These are phyloP conservation scores for Acanthopleura granulata DNA, from an alignment of 2,888 invertebrate genomes.

Conservation along the genomic window DNA sequence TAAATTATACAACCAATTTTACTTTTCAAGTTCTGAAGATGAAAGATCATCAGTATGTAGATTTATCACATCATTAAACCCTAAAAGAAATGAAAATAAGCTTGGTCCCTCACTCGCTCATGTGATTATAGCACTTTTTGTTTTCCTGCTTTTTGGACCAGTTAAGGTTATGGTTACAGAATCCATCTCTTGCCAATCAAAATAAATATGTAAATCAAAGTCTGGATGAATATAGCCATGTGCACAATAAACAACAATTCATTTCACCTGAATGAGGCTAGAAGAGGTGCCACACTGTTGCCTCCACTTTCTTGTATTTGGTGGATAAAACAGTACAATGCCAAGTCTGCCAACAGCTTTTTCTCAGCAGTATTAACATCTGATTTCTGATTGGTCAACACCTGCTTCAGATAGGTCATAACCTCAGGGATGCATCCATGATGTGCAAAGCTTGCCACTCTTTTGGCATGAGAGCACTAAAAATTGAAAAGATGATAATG, in stretches of 20 bases:
- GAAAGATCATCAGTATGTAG: no score
- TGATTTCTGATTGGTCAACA: slow-evolving; percentile 74
- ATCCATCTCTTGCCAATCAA: no score
- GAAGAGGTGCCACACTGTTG: slow-evolving; percentile 39
- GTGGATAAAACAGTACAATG: slow-evolving; percentile 78
- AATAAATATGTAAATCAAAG: no score
- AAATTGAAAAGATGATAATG: slow-evolving; percentile 27
- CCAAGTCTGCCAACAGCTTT: slow-evolving; percentile 78
- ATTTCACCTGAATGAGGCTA: slow-evolving; percentile 47
- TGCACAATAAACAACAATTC: no score
- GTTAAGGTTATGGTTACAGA: no score
- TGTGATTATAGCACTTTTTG: no score
- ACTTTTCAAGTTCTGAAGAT: no score
- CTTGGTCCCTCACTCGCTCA: no score
- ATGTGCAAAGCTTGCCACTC: slow-evolving; percentile 76
- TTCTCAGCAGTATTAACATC: slow-evolving; percentile 74
- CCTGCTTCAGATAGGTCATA: slow-evolving; percentile 73
- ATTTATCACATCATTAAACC: no score
- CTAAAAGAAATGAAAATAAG: no score
- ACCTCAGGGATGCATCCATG: slow-evolving; percentile 77
- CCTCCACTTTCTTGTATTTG: slow-evolving; percentile 69
- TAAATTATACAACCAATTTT: slow-evolving; percentile 26
- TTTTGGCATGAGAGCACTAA: slow-evolving; percentile 75
- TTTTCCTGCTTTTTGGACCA: no score
- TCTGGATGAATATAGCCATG: no score